Percentiles rank a stretch among this genome's conserved stretches.
Evolutionary conservation across 2,888 invertebrate species (phyloP).

Genomic region (Phaonia tiefii): DNA sequence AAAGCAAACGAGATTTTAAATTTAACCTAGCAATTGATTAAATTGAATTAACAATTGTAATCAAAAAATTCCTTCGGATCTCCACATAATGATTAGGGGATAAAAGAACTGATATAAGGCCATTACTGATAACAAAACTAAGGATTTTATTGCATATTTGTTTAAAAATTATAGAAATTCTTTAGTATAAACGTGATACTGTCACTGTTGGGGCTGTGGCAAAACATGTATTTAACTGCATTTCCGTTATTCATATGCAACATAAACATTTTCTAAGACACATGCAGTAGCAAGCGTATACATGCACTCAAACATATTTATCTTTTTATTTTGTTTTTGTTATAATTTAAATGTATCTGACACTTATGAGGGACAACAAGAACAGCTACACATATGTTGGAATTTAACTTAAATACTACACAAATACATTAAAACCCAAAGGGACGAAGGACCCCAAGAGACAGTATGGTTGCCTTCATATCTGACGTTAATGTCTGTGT

Average conservation of each 20-base stretch:
- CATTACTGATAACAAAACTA: too few relatives aligned
- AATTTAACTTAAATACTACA: constrained; percentile 18
- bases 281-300: not conserved
- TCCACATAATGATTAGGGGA: too few relatives aligned
- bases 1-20: too few relatives aligned
- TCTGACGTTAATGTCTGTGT: not conserved
- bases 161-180: too few relatives aligned
- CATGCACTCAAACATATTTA: not conserved
- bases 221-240: constrained; percentile 50
- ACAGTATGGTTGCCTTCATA: not conserved
- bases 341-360: constrained; percentile 23
- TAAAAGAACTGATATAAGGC: too few relatives aligned
- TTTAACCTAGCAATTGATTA: too few relatives aligned
- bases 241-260: constrained; percentile 47
- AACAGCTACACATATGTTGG: not conserved
- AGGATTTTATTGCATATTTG: too few relatives aligned
- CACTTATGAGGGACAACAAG: constrained; percentile 19
- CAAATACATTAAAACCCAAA: constrained; percentile 8
- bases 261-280: constrained; percentile 14
- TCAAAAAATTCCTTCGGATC: too few relatives aligned
- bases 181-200: too few relatives aligned
- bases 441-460: not conserved
- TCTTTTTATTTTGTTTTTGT: constrained; percentile 2
- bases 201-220: not conserved
- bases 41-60: too few relatives aligned